Percentiles rank a stretch among this genome's conserved stretches.
phyloP scores from a whole-genome alignment of 2,797 vertebrate species.

The Crenichthys baileyi region DNA sequence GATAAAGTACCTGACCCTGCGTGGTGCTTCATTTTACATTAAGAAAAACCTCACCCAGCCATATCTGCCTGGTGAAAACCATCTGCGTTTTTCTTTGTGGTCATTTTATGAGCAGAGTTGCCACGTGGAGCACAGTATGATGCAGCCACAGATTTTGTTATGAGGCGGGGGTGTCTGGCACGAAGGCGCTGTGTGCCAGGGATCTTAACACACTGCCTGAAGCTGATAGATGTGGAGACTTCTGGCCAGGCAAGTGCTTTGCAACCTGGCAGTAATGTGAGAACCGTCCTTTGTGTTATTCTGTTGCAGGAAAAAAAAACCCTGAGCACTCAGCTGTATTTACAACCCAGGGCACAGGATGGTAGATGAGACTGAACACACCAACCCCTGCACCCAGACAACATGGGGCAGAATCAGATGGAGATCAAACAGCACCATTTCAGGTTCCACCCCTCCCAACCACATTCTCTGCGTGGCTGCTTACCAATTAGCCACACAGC shows the following conservation, averaged over 20 bases:
- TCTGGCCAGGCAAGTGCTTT: constrained; percentile 53
- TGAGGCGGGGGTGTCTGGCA: constrained; percentile 53
- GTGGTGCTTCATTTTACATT: constrained; percentile 43
- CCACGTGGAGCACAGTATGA: constrained; percentile 57
- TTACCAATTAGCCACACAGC: constrained; percentile 65
- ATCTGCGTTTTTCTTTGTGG: constrained; percentile 60
- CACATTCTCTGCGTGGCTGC: constrained; percentile 44
- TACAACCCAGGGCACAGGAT: constrained; percentile 43
- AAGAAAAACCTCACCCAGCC: constrained; percentile 45
- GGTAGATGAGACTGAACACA: constrained; percentile 37
- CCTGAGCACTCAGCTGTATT: constrained; percentile 59
- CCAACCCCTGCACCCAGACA: constrained; percentile 28
- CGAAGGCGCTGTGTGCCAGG: constrained; percentile 43
- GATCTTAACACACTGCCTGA: constrained; percentile 36
- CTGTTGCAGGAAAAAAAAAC: constrained; percentile 30
- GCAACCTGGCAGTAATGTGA: constrained; percentile 56
- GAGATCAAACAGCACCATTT: constrained; percentile 47
- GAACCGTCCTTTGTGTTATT: constrained; percentile 53
- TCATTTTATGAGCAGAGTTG: constrained; percentile 55
- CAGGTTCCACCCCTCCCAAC: constrained; percentile 11
- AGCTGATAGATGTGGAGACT: constrained; percentile 65
- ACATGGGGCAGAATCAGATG: constrained; percentile 39
- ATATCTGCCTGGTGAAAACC: constrained; percentile 52
- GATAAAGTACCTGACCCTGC: constrained; percentile 15
- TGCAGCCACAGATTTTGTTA: constrained; percentile 70